Percentiles rank a stretch among this genome's conserved stretches.
Conservation (phyloP, 2,888 invertebrate genomes). For the Sisyra terminalis region DNA sequence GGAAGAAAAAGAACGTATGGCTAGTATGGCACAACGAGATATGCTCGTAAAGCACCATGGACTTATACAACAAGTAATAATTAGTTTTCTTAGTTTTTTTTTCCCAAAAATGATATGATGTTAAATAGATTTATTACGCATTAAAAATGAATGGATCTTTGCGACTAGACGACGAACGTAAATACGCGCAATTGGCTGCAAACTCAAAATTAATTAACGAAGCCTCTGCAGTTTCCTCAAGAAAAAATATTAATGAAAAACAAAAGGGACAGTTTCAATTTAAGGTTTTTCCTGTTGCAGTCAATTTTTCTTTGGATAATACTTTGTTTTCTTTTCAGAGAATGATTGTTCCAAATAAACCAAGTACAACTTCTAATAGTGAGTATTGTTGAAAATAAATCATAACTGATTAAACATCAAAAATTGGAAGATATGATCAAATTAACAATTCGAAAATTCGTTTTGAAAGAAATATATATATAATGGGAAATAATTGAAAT, state of each 20-base stretch:
- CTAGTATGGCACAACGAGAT: slow-evolving; percentile 46
- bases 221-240: not conserved
- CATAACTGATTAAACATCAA: too few species aligned
- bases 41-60: slow-evolving; percentile 53
- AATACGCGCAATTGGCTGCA: slow-evolving; percentile 39
- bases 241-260: not conserved
- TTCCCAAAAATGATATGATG: too few species aligned
- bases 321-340: too few species aligned
- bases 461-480: too few species aligned
- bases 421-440: too few species aligned
- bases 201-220: slow-evolving; percentile 15
- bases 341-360: too few species aligned
- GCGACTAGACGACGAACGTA: slow-evolving; percentile 44
- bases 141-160: slow-evolving; percentile 52
- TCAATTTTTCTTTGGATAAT: too few species aligned
- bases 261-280: not conserved
- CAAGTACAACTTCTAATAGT: too few species aligned
- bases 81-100: slow-evolving; percentile 3
- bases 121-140: slow-evolving; percentile 36
- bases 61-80: slow-evolving; percentile 41
- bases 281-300: too few species aligned
- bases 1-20: slow-evolving; percentile 55
- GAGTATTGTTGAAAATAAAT: too few species aligned
- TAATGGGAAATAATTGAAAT: too few species aligned
- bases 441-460: too few species aligned